Conservation (phyloP, 2,797 vertebrate species). For the Okamejei kenojei region DNA sequence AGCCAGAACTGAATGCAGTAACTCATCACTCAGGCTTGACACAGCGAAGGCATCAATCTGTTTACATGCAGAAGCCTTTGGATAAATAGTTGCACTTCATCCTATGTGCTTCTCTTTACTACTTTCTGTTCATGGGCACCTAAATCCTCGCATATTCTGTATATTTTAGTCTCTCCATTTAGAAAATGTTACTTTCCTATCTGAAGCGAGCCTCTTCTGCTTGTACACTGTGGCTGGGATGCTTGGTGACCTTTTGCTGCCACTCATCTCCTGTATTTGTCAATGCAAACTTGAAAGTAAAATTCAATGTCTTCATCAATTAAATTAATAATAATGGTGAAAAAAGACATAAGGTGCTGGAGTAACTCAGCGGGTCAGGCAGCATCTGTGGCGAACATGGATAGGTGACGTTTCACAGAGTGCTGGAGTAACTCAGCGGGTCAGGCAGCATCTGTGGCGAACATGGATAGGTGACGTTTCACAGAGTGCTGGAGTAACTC, state of each 20-base stretch:
- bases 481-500: too few species aligned
- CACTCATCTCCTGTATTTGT: background rate
- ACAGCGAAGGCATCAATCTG: background rate
- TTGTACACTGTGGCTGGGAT: background rate
- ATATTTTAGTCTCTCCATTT: background rate
- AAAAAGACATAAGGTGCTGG: too few species aligned
- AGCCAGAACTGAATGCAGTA: background rate
- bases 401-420: too few species aligned
- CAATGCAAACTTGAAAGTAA: background rate
- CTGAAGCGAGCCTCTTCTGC: background rate
- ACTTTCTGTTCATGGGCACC: background rate
- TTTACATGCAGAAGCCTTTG: background rate
- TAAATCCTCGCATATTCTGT: background rate
- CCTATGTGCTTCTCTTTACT: background rate
- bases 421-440: too few species aligned
- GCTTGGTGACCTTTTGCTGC: background rate
- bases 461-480: too few species aligned
- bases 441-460: too few species aligned
- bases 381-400: too few species aligned
- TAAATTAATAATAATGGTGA: too few species aligned
- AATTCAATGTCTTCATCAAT: background rate
- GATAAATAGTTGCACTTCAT: background rate
- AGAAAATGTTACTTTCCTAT: background rate
- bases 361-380: too few species aligned
- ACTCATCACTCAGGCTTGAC: background rate